Evolutionary conservation across 2,888 invertebrate species (phyloP).

Genomic region (Acronicta psi): DNA sequence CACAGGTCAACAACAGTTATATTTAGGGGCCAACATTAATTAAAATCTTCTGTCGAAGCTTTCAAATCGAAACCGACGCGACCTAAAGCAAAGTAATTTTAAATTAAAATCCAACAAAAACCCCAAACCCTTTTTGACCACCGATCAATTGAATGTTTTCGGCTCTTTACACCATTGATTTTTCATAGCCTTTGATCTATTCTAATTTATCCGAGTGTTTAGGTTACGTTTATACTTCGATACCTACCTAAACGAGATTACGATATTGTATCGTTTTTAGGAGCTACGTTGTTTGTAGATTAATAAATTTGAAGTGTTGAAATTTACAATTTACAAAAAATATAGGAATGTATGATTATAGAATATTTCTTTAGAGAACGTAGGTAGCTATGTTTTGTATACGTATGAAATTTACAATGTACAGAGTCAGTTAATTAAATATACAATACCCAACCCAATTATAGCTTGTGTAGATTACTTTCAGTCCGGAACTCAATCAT

Average conservation of each 20-base stretch:
- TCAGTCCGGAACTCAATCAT: no score
- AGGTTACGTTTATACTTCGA: slow-evolving; percentile 23
- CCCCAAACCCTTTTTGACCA: slow-evolving; percentile 75
- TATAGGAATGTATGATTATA: no score
- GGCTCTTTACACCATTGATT: slow-evolving; percentile 78
- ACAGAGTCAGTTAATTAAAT: no score
- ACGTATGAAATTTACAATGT: no score
- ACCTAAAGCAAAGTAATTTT: slow-evolving; percentile 72
- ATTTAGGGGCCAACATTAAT: slow-evolving; percentile 47
- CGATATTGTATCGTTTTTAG: slow-evolving; percentile 13
- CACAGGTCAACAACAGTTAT: slow-evolving; percentile 18
- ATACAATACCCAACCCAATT: no score
- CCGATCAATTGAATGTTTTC: slow-evolving; percentile 79
- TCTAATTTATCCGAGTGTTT: slow-evolving; percentile 68
- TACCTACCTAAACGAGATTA: slow-evolving; percentile 11
- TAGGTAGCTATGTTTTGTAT: no score
- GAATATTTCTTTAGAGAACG: no score
- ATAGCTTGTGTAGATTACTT: no score
- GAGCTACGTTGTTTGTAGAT: slow-evolving; percentile 1
- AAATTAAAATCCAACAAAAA: slow-evolving; percentile 83
- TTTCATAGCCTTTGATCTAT: slow-evolving; percentile 77
- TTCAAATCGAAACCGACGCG: slow-evolving; percentile 53
- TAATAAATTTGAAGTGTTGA: background rate
- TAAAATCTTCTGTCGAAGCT: slow-evolving; percentile 55
- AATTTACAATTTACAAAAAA: background rate